Percentiles rank a stretch among this genome's conserved stretches.
These are phyloP conservation scores for Petrocephalus schoutedeni DNA, from an alignment of 2,797 vertebrate species.

Conservation along the genomic window DNA sequence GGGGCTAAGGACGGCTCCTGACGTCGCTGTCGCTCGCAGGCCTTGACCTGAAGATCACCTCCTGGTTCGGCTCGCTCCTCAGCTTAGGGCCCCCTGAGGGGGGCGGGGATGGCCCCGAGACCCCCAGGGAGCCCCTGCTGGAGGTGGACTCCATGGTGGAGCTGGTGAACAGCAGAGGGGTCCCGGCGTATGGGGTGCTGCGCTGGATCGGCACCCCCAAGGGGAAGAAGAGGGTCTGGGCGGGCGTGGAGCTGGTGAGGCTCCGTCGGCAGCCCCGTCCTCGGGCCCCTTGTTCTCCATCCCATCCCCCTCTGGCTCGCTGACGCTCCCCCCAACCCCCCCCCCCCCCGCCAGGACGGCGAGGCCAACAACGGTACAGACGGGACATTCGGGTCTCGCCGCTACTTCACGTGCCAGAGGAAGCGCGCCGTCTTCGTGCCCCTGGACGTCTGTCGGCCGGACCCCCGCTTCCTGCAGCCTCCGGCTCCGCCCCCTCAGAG, in stretches of 20 bases:
- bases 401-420: slow-evolving; percentile 59
- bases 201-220: slow-evolving; percentile 58
- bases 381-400: slow-evolving; percentile 48
- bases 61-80: slow-evolving; percentile 50
- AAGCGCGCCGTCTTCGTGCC: slow-evolving; percentile 61
- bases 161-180: slow-evolving; percentile 47
- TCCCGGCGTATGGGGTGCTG: slow-evolving; percentile 61
- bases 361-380: slow-evolving; percentile 56
- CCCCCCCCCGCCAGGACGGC: slow-evolving; percentile 49
- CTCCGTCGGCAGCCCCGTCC: neutral
- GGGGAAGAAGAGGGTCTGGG: slow-evolving; percentile 53
- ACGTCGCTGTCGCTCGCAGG: slow-evolving; percentile 35
- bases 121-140: slow-evolving; percentile 27
- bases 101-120: neutral
- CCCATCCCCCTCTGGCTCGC: neutral
- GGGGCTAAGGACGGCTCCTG: slow-evolving; percentile 28
- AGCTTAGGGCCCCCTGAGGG: slow-evolving; percentile 31
- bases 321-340: neutral
- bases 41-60: slow-evolving; percentile 36
- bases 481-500: slow-evolving; percentile 20
- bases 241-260: slow-evolving; percentile 66
- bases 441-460: slow-evolving; percentile 57
- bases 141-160: slow-evolving; percentile 68
- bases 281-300: neutral
- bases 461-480: slow-evolving; percentile 51